Conservation (phyloP, 1,140 invertebrate genomes). For the Sarcophaga peregrina region DNA sequence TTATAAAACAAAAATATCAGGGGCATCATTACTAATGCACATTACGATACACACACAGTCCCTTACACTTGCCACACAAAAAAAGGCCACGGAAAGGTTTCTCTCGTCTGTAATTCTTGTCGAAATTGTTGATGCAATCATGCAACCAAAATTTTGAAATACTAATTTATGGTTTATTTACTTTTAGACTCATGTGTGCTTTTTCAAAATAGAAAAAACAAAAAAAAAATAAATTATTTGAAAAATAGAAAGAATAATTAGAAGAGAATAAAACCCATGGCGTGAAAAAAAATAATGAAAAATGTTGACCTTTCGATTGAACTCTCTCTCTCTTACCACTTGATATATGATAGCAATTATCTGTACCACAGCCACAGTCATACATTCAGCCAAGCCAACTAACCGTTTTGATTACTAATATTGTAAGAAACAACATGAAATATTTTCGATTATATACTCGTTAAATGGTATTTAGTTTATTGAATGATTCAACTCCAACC, state of each 20-base stretch:
- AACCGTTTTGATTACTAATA: no score
- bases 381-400: neutral
- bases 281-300: constrained; percentile 18
- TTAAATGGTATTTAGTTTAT: no score
- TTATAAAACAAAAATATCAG: neutral
- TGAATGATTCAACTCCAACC: no score
- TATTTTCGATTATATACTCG: no score
- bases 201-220: neutral
- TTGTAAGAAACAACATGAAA: no score
- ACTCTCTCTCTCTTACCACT: constrained; percentile 19
- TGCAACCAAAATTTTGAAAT: constrained; percentile 3
- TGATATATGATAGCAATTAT: neutral
- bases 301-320: constrained; percentile 38
- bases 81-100: neutral
- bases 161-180: neutral
- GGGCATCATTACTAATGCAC: constrained; percentile 20
- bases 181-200: neutral
- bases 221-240: no score
- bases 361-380: neutral
- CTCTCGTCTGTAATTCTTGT: neutral
- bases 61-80: neutral
- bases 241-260: neutral
- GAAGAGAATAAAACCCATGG: neutral
- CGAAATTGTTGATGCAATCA: neutral
- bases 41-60: constrained; percentile 5